Conservation (phyloP, 2,113 vertebrate species). For the Brachypteracias leptosomus region DNA sequence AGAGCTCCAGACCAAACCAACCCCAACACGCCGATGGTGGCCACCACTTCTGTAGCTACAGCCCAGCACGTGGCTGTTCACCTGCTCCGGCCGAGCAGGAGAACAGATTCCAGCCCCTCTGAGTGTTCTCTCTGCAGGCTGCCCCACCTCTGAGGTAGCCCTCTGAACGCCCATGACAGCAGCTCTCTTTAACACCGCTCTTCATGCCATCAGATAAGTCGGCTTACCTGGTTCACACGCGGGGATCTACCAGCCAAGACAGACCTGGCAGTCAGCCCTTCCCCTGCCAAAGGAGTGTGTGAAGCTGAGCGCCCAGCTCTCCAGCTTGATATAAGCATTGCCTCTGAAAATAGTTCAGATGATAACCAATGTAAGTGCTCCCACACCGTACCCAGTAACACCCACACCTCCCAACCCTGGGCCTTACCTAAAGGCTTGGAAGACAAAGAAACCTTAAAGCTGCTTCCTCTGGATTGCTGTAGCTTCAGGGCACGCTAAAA, state of each 20-base stretch:
- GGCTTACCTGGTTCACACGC: conserved; percentile 92
- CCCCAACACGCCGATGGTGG: not conserved
- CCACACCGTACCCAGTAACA: not conserved
- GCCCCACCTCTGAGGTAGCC: not conserved
- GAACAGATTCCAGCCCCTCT: not conserved
- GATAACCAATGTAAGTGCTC: conserved; percentile 35
- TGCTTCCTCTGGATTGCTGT: not conserved
- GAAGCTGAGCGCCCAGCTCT: not conserved
- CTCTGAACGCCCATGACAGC: not conserved
- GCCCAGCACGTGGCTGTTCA: not conserved
- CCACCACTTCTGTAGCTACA: not conserved
- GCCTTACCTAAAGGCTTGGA: not conserved
- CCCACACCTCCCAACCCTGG: not conserved
- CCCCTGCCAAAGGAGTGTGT: not conserved
- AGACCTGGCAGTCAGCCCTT: conserved; percentile 1
- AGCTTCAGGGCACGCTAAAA: not conserved
- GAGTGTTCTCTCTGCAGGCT: not conserved
- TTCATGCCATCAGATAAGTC: conserved; percentile 76
- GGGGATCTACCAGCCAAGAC: conserved; percentile 58
- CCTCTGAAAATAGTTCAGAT: not conserved
- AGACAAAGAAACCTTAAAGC: not conserved
- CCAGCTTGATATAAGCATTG: conserved; percentile 52
- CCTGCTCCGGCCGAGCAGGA: not conserved
- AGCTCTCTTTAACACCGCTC: not conserved
- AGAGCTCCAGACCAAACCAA: not conserved